phyloP scores from a whole-genome alignment of 2,888 invertebrate genomes.

The Chaetoderma sp. region DNA sequence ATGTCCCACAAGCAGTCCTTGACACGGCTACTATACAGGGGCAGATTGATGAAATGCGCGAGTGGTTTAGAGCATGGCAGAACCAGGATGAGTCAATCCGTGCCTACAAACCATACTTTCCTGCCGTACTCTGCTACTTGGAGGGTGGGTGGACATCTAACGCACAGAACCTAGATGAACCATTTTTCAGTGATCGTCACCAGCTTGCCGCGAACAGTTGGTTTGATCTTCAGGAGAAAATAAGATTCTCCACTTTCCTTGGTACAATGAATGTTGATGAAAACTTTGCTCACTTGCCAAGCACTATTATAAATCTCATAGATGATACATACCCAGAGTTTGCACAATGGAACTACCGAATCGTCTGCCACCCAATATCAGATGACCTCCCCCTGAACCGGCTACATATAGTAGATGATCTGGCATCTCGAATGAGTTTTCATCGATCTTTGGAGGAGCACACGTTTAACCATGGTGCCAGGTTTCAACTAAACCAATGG shows the following conservation, averaged over 20 bases:
- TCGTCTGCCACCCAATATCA: constrained; percentile 44
- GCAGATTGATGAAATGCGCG: constrained; percentile 52
- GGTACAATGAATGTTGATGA: constrained; percentile 49
- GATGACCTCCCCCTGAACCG: constrained; percentile 37
- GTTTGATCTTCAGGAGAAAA: constrained; percentile 53
- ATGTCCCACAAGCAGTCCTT: constrained; percentile 49
- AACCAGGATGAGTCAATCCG: constrained; percentile 42
- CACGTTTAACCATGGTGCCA: neutral
- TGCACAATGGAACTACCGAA: constrained; percentile 49
- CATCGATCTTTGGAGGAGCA: neutral
- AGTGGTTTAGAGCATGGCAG: constrained; percentile 58
- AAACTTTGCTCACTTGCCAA: constrained; percentile 55
- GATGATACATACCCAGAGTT: constrained; percentile 38
- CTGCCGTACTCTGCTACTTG: constrained; percentile 54
- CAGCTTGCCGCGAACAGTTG: constrained; percentile 49
- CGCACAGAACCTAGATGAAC: constrained; percentile 46
- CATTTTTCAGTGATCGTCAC: constrained; percentile 59
- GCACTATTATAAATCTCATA: constrained; percentile 44
- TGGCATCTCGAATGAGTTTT: constrained; percentile 42
- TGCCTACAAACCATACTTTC: constrained; percentile 56
- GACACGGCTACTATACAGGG: constrained; percentile 37
- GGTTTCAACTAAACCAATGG: constrained; percentile 12
- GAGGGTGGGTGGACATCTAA: constrained; percentile 58
- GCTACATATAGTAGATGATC: constrained; percentile 46
- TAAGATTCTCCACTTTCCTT: constrained; percentile 48